Evolutionary conservation across 2,888 invertebrate genomes (phyloP).

Genomic region (Lithodes maja): DNA sequence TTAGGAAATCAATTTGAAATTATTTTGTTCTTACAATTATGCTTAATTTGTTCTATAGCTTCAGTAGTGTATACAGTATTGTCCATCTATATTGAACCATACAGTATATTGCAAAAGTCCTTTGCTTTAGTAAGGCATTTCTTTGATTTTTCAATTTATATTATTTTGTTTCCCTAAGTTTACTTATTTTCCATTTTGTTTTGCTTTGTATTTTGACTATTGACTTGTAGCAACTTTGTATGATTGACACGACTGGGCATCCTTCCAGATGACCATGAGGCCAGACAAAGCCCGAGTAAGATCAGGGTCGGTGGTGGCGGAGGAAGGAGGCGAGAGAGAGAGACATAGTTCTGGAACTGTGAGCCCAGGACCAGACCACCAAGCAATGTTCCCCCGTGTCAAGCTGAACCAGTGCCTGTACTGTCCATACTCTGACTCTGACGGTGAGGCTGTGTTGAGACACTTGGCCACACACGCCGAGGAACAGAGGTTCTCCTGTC

Average conservation of each 20-base stretch:
- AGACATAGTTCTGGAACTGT: slow-evolving; percentile 7
- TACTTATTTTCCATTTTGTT: too few species aligned
- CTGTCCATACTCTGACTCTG: slow-evolving; percentile 18
- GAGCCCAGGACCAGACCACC: slow-evolving; percentile 15
- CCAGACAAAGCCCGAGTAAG: slow-evolving; percentile 8
- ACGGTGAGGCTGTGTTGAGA: slow-evolving; percentile 26
- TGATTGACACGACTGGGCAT: slow-evolving; percentile 30
- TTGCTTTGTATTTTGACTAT: too few species aligned
- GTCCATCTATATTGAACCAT: too few species aligned
- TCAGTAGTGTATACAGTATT: too few species aligned
- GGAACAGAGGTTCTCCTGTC: background rate
- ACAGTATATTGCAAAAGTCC: too few species aligned
- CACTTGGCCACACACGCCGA: slow-evolving; percentile 3
- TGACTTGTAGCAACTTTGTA: slow-evolving; percentile 25
- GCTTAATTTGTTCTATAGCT: too few species aligned
- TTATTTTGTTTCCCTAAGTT: too few species aligned
- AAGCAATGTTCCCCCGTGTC: background rate
- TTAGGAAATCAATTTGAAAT: too few species aligned
- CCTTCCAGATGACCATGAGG: slow-evolving; percentile 34
- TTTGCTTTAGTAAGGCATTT: too few species aligned
- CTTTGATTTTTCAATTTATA: too few species aligned
- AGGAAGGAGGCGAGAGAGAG: slow-evolving; percentile 4
- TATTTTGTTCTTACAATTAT: too few species aligned
- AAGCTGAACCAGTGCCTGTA: slow-evolving; percentile 28
- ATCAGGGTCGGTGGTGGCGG: background rate